phyloP scores from a whole-genome alignment of 23 tunicate genomes.

The Styela plicata region DNA sequence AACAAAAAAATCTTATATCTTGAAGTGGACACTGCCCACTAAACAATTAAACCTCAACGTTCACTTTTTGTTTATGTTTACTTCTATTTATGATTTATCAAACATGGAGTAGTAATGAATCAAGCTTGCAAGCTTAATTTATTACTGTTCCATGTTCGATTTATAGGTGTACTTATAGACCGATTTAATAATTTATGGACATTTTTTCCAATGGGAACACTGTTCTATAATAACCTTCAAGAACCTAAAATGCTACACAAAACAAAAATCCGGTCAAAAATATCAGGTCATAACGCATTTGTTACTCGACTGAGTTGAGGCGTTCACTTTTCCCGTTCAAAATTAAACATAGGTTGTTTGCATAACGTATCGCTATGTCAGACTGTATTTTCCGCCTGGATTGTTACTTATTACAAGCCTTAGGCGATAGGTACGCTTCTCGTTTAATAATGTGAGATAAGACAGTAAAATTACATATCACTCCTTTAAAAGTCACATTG shows the following conservation, averaged over 20 bases:
- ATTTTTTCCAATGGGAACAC: background rate
- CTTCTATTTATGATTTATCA: too few species aligned
- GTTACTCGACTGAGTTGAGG: too few species aligned
- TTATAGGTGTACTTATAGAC: too few species aligned
- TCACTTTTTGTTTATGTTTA: too few species aligned
- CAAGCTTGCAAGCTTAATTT: too few species aligned
- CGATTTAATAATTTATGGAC: too few species aligned
- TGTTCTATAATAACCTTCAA: background rate
- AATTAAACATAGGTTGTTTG: background rate
- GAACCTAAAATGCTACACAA: background rate
- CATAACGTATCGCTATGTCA: background rate
- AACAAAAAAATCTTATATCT: background rate
- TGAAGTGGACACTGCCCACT: background rate
- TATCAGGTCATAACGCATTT: background rate
- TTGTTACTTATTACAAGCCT: background rate
- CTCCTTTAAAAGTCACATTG: too few species aligned
- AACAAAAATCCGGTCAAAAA: background rate
- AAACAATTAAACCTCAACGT: background rate
- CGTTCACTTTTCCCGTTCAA: background rate
- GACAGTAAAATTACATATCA: too few species aligned
- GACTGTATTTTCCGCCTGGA: background rate
- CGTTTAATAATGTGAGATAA: background rate
- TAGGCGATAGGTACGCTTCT: background rate
- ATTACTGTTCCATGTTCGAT: too few species aligned
- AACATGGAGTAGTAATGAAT: too few species aligned